Percentiles rank a stretch among this genome's conserved stretches.
These are phyloP conservation scores for Malurus melanocephalus DNA, from an alignment of 2,113 vertebrate species.

Conservation along the genomic window DNA sequence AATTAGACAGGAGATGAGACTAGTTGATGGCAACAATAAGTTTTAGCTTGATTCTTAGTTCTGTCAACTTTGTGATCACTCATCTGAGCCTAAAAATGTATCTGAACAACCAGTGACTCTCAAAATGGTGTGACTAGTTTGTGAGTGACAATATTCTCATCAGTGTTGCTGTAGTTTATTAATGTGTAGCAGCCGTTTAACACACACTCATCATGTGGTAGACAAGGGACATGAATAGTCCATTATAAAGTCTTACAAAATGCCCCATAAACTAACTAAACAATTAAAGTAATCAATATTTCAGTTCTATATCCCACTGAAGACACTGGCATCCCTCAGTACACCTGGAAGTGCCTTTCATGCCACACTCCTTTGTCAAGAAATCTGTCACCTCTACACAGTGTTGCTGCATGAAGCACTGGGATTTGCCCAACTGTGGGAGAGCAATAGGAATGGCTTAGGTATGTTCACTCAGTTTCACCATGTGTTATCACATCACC, in stretches of 20 bases:
- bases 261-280: background rate
- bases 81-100: background rate
- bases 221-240: background rate
- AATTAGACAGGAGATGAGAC: background rate
- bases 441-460: background rate
- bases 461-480: background rate
- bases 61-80: background rate
- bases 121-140: background rate
- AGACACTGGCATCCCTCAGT: background rate
- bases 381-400: fast-evolving
- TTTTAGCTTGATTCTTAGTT: background rate
- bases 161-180: background rate
- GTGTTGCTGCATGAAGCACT: background rate
- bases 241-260: background rate
- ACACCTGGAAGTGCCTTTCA: background rate
- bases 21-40: background rate
- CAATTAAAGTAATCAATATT: background rate
- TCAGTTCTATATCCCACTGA: background rate
- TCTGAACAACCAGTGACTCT: background rate
- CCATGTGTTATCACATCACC: background rate
- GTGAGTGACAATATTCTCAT: background rate
- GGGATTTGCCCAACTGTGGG: fast-evolving
- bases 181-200: background rate
- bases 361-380: background rate
- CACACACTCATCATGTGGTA: background rate